Conservation (phyloP, 2,797 vertebrate genomes). For the Halcyon chelicuti region DNA sequence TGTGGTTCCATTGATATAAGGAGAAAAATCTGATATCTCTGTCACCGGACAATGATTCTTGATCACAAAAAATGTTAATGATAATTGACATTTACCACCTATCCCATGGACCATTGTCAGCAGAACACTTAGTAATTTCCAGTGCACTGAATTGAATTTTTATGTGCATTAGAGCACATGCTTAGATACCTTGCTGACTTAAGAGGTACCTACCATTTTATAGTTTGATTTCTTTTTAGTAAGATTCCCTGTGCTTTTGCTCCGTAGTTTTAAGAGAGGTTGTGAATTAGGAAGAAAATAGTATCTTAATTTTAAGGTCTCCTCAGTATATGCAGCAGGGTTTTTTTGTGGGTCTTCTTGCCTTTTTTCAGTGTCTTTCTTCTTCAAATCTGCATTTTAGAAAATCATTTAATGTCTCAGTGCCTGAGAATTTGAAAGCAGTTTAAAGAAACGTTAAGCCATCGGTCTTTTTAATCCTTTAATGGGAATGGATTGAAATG, state of each 20-base stretch:
- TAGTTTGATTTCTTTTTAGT: neutral
- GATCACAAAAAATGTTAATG: neutral
- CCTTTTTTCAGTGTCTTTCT: neutral
- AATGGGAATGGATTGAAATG: conserved; percentile 27
- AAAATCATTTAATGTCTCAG: neutral
- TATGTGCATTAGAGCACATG: neutral
- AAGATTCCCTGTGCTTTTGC: neutral
- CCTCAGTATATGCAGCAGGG: neutral
- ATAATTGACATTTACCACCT: neutral
- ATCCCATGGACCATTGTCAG: neutral
- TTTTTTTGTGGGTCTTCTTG: neutral
- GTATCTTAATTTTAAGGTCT: neutral
- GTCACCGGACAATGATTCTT: neutral
- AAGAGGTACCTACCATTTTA: neutral
- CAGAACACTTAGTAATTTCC: neutral
- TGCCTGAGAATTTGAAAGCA: conserved; percentile 33
- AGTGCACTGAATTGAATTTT: neutral
- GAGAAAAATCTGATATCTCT: neutral
- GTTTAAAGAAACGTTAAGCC: conserved; percentile 48
- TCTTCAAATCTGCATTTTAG: conserved; percentile 22
- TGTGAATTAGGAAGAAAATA: neutral
- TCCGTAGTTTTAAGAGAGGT: neutral
- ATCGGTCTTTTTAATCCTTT: neutral
- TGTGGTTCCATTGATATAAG: neutral
- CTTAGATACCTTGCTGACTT: neutral